phyloP scores from a whole-genome alignment of 2,797 vertebrate genomes.

The Choloepus didactylus region DNA sequence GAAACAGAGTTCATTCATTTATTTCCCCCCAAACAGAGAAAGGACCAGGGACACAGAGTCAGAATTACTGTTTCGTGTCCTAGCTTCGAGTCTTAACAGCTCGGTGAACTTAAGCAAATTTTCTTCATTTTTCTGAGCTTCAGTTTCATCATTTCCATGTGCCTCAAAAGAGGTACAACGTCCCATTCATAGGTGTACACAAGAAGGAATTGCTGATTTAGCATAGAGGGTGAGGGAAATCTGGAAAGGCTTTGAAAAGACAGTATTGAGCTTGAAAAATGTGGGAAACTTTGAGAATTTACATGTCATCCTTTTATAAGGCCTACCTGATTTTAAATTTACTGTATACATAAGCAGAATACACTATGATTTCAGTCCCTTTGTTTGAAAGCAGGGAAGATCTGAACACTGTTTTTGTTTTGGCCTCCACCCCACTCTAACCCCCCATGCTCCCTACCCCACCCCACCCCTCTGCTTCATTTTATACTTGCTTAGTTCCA shows the following conservation, averaged over 20 bases:
- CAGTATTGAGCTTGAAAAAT: background rate
- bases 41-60: background rate
- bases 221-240: background rate
- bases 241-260: background rate
- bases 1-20: background rate
- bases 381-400: background rate
- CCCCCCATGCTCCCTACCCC: background rate
- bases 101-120: background rate
- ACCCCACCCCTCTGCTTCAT: background rate
- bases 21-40: background rate
- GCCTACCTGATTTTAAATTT: background rate
- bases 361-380: background rate
- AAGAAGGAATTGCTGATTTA: background rate
- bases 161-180: background rate
- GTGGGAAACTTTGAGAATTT: background rate
- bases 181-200: background rate
- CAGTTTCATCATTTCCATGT: background rate
- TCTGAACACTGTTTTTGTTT: background rate
- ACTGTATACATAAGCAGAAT: background rate
- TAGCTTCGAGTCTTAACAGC: background rate
- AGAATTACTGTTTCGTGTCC: background rate
- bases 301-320: background rate
- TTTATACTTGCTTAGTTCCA: background rate
- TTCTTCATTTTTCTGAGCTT: background rate
- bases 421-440: background rate